phyloP scores from a whole-genome alignment of 2,797 vertebrate genomes.

The Monodelphis domestica region DNA sequence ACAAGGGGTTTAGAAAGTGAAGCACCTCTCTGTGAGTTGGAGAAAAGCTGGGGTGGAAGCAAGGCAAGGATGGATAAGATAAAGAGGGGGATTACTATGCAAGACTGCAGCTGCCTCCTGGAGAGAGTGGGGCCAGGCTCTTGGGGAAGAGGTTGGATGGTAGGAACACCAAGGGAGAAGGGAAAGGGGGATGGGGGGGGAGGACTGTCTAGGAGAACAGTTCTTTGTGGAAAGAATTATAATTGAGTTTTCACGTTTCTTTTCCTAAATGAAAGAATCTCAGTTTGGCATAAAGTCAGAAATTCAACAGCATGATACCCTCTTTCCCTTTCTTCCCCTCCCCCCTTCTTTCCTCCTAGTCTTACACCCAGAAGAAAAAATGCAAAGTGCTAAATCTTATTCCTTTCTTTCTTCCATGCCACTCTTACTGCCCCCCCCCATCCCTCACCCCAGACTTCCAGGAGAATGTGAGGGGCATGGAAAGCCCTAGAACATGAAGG shows the following conservation, averaged over 20 bases:
- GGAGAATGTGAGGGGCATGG: neutral
- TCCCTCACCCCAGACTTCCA: neutral
- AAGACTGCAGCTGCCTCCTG: neutral
- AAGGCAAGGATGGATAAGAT: neutral
- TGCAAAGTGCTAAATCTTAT: neutral
- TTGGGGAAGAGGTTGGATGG: neutral
- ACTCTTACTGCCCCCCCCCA: neutral
- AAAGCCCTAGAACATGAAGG: neutral
- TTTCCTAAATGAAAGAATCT: slow-evolving; percentile 55
- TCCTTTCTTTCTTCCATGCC: neutral
- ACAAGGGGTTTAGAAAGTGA: slow-evolving; percentile 24
- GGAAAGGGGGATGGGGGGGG: neutral
- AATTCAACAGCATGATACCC: neutral
- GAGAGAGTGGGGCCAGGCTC: neutral
- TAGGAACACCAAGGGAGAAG: neutral
- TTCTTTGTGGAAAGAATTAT: slow-evolving; percentile 54
- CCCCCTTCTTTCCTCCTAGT: neutral
- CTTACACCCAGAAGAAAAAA: slow-evolving; percentile 5
- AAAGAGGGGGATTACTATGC: neutral
- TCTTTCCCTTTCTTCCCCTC: neutral
- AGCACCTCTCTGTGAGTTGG: neutral
- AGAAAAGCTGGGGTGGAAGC: neutral
- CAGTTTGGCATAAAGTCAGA: slow-evolving; percentile 21
- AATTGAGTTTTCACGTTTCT: slow-evolving; percentile 52
- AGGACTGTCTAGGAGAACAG: neutral